These are phyloP conservation scores for Arctocebus calabarensis DNA, from an alignment of 2,797 vertebrate species.

Conservation along the genomic window DNA sequence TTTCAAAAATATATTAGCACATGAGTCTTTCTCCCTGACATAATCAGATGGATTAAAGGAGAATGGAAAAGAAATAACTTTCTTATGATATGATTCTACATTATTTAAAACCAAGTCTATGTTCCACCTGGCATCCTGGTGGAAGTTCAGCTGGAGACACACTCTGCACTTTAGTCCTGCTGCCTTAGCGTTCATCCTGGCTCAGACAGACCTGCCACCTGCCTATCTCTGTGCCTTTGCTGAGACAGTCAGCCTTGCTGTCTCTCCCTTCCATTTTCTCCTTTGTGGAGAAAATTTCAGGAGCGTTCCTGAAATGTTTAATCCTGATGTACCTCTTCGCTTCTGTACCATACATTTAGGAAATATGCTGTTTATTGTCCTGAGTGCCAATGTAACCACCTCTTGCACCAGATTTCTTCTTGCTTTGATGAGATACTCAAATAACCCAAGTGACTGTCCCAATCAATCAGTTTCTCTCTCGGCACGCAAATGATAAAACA, in stretches of 20 bases:
- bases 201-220: neutral
- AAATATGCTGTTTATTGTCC: neutral
- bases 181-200: neutral
- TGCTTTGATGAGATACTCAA: neutral
- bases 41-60: neutral
- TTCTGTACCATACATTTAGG: neutral
- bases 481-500: neutral
- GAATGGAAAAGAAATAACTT: neutral
- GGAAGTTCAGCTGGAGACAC: neutral
- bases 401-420: neutral
- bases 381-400: neutral
- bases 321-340: neutral
- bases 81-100: neutral
- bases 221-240: neutral
- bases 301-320: neutral
- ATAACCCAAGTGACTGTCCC: neutral
- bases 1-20: neutral
- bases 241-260: neutral
- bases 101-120: neutral
- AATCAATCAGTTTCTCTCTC: neutral
- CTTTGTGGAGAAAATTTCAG: too few relatives aligned
- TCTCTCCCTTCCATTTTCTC: neutral
- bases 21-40: neutral
- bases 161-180: rapidly evolving
- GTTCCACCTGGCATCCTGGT: neutral